Evolutionary conservation across 2,113 vertebrate genomes (phyloP).

Genomic region (Pandion haliaetus): DNA sequence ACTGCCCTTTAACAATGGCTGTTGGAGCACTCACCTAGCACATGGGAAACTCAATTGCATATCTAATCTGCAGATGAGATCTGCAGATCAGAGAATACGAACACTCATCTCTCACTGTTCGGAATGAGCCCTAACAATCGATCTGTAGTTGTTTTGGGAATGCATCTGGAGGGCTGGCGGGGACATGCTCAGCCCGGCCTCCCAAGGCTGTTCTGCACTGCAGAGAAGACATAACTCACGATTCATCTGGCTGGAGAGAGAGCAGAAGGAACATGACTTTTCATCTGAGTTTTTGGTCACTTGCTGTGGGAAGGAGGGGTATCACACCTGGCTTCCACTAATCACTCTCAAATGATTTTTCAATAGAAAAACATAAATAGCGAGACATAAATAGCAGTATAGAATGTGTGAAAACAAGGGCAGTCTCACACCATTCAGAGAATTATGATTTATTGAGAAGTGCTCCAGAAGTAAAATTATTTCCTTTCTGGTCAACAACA

Average conservation of each 20-base stretch:
- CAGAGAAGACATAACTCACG: background rate
- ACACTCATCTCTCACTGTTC: background rate
- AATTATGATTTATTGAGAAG: background rate
- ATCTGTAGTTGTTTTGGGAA: background rate
- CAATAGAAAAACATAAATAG: background rate
- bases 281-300: background rate
- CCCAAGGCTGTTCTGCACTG: background rate
- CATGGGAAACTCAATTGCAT: background rate
- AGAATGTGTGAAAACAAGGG: background rate
- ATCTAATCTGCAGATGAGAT: background rate
- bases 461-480: background rate
- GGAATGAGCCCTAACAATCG: background rate
- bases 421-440: background rate
- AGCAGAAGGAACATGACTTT: background rate
- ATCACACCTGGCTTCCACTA: background rate
- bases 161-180: accelerated
- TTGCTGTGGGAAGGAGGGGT: background rate
- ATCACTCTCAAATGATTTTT: background rate
- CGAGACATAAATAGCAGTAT: background rate
- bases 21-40: background rate
- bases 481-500: background rate
- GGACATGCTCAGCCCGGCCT: background rate
- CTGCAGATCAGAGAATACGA: background rate
- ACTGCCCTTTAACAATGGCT: background rate
- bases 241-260: background rate